Percentiles rank a stretch among this genome's conserved stretches.
phyloP scores from a whole-genome alignment of 2,113 vertebrate species.

The rat (Rattus norvegicus) region GRCr8 NC_086032.1:8016501-8017000 shows the following conservation, averaged over 20 bases:
- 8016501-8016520: neutral
- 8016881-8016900: slow-evolving; percentile 2
- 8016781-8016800: slow-evolving; percentile 14
- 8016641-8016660: neutral
- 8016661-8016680: neutral
- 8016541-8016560: neutral
- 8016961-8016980: neutral
- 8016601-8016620: neutral
- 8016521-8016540: neutral
- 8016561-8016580: neutral
- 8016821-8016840: slow-evolving; percentile 30
- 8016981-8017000: slow-evolving; percentile 15
- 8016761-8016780: slow-evolving; percentile 11
- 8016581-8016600: neutral
- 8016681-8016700: neutral
- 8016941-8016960: neutral
- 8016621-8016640: neutral
- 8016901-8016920: neutral
- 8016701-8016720: neutral
- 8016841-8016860: slow-evolving; percentile 17
- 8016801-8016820: neutral
- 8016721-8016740: neutral
- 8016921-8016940: neutral
- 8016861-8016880: slow-evolving; percentile 38
- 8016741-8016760: neutral